These are phyloP conservation scores for Maniola jurtina DNA, from an alignment of 1,140 invertebrate species.

Conservation along the genomic window DNA sequence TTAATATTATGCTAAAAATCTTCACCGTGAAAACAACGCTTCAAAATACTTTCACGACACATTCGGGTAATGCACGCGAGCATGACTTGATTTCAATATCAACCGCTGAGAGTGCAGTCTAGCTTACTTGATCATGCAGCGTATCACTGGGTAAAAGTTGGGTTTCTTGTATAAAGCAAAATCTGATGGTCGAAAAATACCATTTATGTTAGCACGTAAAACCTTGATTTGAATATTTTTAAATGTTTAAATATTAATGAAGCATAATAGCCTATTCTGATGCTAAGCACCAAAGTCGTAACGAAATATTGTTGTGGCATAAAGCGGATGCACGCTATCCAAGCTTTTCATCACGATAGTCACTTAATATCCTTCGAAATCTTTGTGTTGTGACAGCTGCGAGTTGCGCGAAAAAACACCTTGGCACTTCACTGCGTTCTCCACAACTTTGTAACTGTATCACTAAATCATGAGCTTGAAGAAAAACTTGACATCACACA, in stretches of 20 bases:
- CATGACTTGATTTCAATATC: conserved; percentile 50
- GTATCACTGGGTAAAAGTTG: not conserved
- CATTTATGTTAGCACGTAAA: no score
- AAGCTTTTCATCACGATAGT: conserved; percentile 39
- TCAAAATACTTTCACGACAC: conserved; percentile 72
- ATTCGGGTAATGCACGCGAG: conserved; percentile 60
- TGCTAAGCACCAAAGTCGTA: conserved; percentile 1
- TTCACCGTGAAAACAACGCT: conserved; percentile 60
- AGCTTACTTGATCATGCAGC: conserved; percentile 7
- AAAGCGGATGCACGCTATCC: conserved; percentile 36
- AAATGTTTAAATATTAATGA: not conserved
- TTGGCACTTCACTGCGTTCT: conserved; percentile 46
- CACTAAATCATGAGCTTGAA: conserved; percentile 35
- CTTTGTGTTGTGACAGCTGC: conserved; percentile 53
- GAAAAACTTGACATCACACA: conserved; percentile 45
- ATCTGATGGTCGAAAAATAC: not conserved
- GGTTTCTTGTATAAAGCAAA: not conserved
- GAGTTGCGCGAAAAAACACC: conserved; percentile 51
- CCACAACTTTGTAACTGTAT: conserved; percentile 38
- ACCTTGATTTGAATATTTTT: no score
- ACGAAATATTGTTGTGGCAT: conserved; percentile 41
- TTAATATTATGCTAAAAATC: conserved; percentile 75
- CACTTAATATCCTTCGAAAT: conserved; percentile 50
- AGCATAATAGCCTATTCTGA: not conserved
- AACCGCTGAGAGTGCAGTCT: conserved; percentile 10